Percentiles rank a stretch among this genome's conserved stretches.
These are phyloP conservation scores for Lordiphosa andalusiaca DNA, from an alignment of 2,888 invertebrate species.

Conservation along the genomic window DNA sequence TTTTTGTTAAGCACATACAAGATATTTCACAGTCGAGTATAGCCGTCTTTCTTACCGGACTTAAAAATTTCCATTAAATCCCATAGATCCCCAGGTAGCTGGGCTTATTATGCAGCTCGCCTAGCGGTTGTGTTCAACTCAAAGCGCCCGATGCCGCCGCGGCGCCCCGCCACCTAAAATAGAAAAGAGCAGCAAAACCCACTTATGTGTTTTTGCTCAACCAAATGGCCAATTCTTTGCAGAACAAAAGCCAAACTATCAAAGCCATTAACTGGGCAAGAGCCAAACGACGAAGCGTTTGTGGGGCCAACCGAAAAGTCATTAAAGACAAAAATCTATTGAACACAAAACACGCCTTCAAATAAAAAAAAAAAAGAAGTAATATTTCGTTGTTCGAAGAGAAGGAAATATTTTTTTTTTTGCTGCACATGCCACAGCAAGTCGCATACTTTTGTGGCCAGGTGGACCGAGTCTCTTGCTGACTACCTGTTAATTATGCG, in stretches of 20 bases:
- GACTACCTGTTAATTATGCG: slow-evolving; percentile 57
- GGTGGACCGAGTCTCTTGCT: slow-evolving; percentile 14
- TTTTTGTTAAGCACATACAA: too few species aligned
- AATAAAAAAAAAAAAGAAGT: slow-evolving; percentile 33
- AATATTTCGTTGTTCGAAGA: slow-evolving; percentile 1
- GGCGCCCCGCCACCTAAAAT: too few species aligned
- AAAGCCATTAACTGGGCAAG: slow-evolving; percentile 48
- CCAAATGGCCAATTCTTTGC: slow-evolving; percentile 38
- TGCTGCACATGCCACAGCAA: slow-evolving; percentile 19
- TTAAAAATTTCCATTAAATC: too few species aligned
- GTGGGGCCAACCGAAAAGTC: slow-evolving; percentile 49
- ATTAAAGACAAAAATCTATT: slow-evolving; percentile 68
- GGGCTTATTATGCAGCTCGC: slow-evolving; percentile 27
- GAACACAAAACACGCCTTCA: slow-evolving; percentile 64
- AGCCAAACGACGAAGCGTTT: slow-evolving; percentile 15
- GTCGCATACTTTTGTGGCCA: slow-evolving; percentile 15
- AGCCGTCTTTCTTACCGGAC: too few species aligned
- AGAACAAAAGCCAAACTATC: slow-evolving; percentile 57
- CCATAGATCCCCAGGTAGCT: slow-evolving; percentile 25
- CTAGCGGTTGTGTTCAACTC: slow-evolving; percentile 28
- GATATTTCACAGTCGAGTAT: too few species aligned
- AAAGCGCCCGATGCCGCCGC: slow-evolving; percentile 22
- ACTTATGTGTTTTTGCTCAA: slow-evolving; percentile 1
- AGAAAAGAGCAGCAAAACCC: slow-evolving; percentile 13
- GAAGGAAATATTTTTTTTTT: too few species aligned